These are phyloP conservation scores for Contarinia nasturtii DNA, from an alignment of 1,140 invertebrate species.

Conservation along the genomic window DNA sequence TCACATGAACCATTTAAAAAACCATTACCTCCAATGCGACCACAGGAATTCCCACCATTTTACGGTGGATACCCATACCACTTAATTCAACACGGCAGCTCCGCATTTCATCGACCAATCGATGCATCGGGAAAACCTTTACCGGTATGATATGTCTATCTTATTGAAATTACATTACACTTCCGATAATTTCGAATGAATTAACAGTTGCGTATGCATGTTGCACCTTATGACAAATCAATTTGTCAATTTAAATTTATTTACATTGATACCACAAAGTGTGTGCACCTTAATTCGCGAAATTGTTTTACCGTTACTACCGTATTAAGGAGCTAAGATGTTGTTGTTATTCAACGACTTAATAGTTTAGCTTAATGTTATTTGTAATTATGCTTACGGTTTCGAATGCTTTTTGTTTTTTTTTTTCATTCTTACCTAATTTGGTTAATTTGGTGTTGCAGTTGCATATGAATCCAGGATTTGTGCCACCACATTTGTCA, in stretches of 20 bases:
- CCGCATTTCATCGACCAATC: conserved; percentile 19
- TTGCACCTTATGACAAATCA: not conserved
- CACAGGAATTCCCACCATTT: conserved; percentile 22
- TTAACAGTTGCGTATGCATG: not conserved
- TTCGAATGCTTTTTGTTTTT: not conserved
- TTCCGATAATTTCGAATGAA: no score
- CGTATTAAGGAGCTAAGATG: not conserved
- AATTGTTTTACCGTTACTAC: not conserved
- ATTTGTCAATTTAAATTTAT: not conserved
- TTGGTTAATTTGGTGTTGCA: conserved; percentile 4
- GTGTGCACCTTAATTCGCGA: not conserved
- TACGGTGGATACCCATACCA: conserved; percentile 23
- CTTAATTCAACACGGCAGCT: conserved; percentile 17
- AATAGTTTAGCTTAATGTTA: no score
- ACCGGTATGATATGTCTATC: conserved; percentile 9
- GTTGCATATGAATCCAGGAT: conserved; percentile 21
- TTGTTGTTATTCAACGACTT: no score
- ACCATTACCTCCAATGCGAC: conserved; percentile 17
- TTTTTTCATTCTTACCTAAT: not conserved
- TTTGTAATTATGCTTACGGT: no score
- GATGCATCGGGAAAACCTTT: conserved; percentile 21
- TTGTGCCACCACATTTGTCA: conserved; percentile 55
- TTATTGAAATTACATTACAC: not conserved
- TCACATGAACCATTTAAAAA: conserved; percentile 21
- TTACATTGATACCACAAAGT: not conserved